Conservation (phyloP, 2,797 vertebrate species). For the Myotis planiceps region DNA sequence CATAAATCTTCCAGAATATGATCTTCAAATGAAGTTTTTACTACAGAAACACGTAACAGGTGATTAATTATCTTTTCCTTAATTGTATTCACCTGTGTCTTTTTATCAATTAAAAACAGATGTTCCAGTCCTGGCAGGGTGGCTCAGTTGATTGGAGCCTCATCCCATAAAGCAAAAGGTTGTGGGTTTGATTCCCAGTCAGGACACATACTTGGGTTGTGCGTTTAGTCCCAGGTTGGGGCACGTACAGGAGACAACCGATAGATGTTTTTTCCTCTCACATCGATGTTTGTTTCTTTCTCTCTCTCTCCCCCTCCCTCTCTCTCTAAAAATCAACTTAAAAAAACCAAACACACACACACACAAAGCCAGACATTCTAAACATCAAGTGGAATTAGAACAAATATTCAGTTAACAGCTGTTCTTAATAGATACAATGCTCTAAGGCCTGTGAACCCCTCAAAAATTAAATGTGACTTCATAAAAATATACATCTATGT, state of each 20-base stretch:
- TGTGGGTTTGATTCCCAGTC: not conserved
- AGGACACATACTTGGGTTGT: not conserved
- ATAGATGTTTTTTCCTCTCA: not conserved
- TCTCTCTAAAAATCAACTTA: not conserved
- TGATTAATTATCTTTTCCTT: not conserved
- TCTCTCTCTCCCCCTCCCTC: not conserved
- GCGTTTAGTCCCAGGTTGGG: not conserved
- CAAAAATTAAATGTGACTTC: slow-evolving; percentile 39
- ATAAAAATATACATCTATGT: not conserved
- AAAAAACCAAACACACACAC: not conserved
- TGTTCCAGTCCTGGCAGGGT: not conserved
- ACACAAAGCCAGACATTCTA: not conserved
- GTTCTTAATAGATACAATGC: slow-evolving; percentile 11
- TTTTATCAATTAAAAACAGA: slow-evolving; percentile 43
- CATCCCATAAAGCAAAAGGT: not conserved
- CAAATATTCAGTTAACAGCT: not conserved
- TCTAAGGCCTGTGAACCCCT: not conserved
- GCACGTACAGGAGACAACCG: not conserved
- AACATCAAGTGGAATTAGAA: slow-evolving; percentile 20
- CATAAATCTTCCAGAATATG: slow-evolving; percentile 89
- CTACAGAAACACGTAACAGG: slow-evolving; percentile 81
- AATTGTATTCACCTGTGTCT: not conserved
- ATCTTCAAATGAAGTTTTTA: slow-evolving; percentile 86
- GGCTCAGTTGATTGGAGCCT: not conserved
- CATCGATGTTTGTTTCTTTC: not conserved